Percentiles rank a stretch among this genome's conserved stretches.
phyloP scores from a whole-genome alignment of 2,113 vertebrate genomes.

The Perca schrenkii region DNA sequence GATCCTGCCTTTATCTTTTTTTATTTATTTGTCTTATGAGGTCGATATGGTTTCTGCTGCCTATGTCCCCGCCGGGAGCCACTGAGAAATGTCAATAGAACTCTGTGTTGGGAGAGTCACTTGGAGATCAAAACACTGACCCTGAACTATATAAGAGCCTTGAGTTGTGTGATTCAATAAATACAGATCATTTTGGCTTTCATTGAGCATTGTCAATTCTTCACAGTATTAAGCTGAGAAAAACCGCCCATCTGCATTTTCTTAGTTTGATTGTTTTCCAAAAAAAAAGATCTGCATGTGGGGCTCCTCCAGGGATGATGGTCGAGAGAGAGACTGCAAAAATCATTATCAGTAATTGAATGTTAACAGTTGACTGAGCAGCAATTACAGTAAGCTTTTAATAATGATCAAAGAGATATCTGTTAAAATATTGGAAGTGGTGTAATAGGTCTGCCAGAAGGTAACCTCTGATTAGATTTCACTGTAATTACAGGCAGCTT shows the following conservation, averaged over 20 bases:
- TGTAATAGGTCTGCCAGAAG: slow-evolving; percentile 25
- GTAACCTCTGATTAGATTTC: slow-evolving; percentile 38
- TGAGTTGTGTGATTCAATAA: slow-evolving; percentile 24
- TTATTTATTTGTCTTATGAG: slow-evolving; percentile 17
- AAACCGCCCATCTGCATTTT: background rate
- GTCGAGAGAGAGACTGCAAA: background rate
- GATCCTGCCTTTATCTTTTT: slow-evolving; percentile 20
- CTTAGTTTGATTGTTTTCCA: slow-evolving; percentile 12
- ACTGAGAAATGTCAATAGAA: slow-evolving; percentile 50
- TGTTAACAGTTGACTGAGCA: slow-evolving; percentile 53
- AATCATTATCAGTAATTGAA: slow-evolving; percentile 58
- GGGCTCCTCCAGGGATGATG: background rate
- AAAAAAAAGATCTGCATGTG: background rate
- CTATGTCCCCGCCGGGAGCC: slow-evolving; percentile 25
- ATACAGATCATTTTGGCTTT: slow-evolving; percentile 43
- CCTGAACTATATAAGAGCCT: no score
- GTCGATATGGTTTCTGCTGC: slow-evolving; percentile 38
- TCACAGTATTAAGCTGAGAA: background rate
- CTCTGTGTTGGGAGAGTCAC: slow-evolving; percentile 34
- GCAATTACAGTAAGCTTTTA: slow-evolving; percentile 43
- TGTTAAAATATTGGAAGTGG: slow-evolving; percentile 22
- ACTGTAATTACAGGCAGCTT: slow-evolving; percentile 24
- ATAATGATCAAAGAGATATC: slow-evolving; percentile 32
- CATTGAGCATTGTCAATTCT: slow-evolving; percentile 14
- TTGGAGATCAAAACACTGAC: slow-evolving; percentile 60